Evolutionary conservation across 2,113 vertebrate species (phyloP), one percentile per base, ranked within the genome.

Genomic region (Malurus melanocephalus): DNA sequence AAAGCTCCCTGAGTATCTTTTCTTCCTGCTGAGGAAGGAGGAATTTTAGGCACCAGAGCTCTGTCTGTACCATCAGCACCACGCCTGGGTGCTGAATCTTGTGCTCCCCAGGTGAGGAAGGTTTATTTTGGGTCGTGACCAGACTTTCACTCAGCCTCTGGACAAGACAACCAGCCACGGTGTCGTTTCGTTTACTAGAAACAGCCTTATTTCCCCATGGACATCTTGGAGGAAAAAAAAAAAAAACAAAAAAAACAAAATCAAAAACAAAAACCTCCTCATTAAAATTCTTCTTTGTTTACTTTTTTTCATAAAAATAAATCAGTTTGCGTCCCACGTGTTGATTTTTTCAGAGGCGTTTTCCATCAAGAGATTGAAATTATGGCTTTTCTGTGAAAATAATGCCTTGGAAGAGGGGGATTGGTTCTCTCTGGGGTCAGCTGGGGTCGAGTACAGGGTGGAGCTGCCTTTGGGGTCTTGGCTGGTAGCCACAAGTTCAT

Each of bases 171-270:
- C 33, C 15, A 55, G 81, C 53, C 73, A 74, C 0, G 0, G 72
- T 84, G 42, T 9, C 2, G 0, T 91, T 89, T 76, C 42, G 61
- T 81, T 92, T 84, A 75, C 69, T 57, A 68, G 32, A 85, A 93
- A 46, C 46, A 90, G 91, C 80, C 71, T 93, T 94, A 88, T 79
- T 88, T 93, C n/a, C 55, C 60, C 80, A 35, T n/a, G 62, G 57
- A 78, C 5, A n/a, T 78, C 80, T 71, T 80, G 48, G 27, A 28
- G 49, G 49, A 43, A 4, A 57, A 53, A 42, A 28, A 51, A 13
- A 59, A 57, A 43, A 4, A 66, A n/a, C n/a, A n/a, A n/a, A n/a
- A n/a, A n/a, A n/a, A n/a, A n/a, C n/a, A n/a, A n/a, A n/a, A n/a
- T n/a, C n/a, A 53, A 35, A 30, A 52, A 14, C 24, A 2, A 60